phyloP scores from a whole-genome alignment of 2,113 vertebrate genomes.

The Rhinolophus sinicus region DNA sequence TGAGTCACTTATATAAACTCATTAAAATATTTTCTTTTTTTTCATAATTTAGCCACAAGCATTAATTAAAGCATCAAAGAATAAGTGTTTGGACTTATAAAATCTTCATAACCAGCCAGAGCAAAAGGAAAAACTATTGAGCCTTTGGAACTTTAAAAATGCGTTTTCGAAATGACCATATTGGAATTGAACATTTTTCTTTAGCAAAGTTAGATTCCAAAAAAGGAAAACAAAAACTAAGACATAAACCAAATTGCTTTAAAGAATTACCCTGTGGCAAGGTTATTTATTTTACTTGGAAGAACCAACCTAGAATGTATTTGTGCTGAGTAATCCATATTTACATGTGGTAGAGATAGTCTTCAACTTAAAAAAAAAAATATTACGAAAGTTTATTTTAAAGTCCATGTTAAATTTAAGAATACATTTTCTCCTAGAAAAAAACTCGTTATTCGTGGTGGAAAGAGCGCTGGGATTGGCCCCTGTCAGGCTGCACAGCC shows the following conservation, averaged over 20 bases:
- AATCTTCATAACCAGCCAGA: slow-evolving; percentile 47
- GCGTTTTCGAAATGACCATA: slow-evolving; percentile 12
- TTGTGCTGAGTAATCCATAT: background rate
- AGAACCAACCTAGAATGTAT: background rate
- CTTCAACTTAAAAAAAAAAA: background rate
- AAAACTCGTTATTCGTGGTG: background rate
- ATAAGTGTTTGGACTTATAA: slow-evolving; percentile 63
- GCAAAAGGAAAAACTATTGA: slow-evolving; percentile 8
- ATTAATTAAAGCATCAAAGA: slow-evolving; percentile 70
- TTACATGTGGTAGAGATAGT: background rate
- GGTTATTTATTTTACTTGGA: slow-evolving; percentile 50
- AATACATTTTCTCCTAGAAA: slow-evolving; percentile 24
- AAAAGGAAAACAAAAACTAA: slow-evolving; percentile 55
- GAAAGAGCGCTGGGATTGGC: background rate
- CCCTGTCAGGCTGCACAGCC: too few relatives aligned
- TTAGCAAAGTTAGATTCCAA: slow-evolving; percentile 36
- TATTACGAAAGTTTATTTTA: background rate
- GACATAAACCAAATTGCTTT: slow-evolving; percentile 39
- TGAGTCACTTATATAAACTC: slow-evolving; percentile 61
- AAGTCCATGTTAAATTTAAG: slow-evolving; percentile 7
- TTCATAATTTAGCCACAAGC: slow-evolving; percentile 54
- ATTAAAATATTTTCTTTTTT: slow-evolving; percentile 68
- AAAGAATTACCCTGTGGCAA: slow-evolving; percentile 44
- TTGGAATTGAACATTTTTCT: slow-evolving; percentile 40
- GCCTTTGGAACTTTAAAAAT: slow-evolving; percentile 32